A percentile compares a stretch with the other conserved stretches of the same genome.
Conservation (phyloP, 1,140 invertebrate genomes). For the silkworm (Bombyx mori) region ASM3026992v2 NC_085119.1:15884001-15884500, state of each 20-base stretch:
- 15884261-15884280: constrained; percentile 29
- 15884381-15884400: constrained; percentile 1
- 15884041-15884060: too few relatives aligned
- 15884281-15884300: constrained; percentile 22
- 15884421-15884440: constrained; percentile 46
- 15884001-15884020: too few relatives aligned
- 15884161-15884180: constrained; percentile 1
- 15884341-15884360: constrained; percentile 10
- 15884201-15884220: constrained; percentile 8
- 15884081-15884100: too few relatives aligned
- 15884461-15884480: constrained; percentile 59
- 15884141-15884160: background rate
- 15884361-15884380: constrained; percentile 4
- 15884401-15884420: constrained; percentile 29
- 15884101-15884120: too few relatives aligned
- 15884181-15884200: constrained; percentile 7
- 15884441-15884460: constrained; percentile 53
- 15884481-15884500: constrained; percentile 40
- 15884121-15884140: too few relatives aligned
- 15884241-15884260: constrained; percentile 7
- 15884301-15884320: constrained; percentile 12
- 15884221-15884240: constrained; percentile 2
- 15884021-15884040: too few relatives aligned
- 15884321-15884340: background rate
- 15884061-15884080: too few relatives aligned